Percentiles rank a stretch among this genome's conserved stretches.
Evolutionary conservation across 2,888 invertebrate species (phyloP).

Genomic region (Laothoe populi): DNA sequence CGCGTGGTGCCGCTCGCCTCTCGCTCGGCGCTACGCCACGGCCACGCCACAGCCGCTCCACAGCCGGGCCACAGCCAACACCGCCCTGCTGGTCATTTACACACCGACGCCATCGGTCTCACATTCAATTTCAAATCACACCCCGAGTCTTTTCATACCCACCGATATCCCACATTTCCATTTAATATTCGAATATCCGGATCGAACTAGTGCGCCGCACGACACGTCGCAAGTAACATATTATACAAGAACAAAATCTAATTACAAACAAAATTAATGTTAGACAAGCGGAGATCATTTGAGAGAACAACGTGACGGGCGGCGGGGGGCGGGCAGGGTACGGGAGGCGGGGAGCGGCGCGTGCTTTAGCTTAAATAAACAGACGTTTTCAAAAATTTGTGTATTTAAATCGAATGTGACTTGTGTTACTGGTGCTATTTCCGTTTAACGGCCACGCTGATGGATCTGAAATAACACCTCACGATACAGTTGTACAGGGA

Average conservation of each 20-base stretch:
- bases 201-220: slow-evolving; percentile 12
- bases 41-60: slow-evolving; percentile 42
- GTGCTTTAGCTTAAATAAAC: slow-evolving; percentile 82
- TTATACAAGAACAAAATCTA: slow-evolving; percentile 31
- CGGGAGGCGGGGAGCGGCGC: slow-evolving; percentile 43
- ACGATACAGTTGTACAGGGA: slow-evolving; percentile 69
- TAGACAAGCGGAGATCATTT: slow-evolving; percentile 32
- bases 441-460: slow-evolving; percentile 76
- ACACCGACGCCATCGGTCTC: slow-evolving; percentile 68
- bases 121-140: slow-evolving; percentile 77
- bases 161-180: slow-evolving; percentile 2
- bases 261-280: slow-evolving; percentile 38
- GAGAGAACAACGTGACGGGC: slow-evolving; percentile 25
- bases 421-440: slow-evolving; percentile 81
- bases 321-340: slow-evolving; percentile 26
- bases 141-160: slow-evolving; percentile 46
- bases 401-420: slow-evolving; percentile 83
- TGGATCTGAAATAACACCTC: slow-evolving; percentile 79
- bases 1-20: slow-evolving; percentile 40
- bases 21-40: slow-evolving; percentile 28
- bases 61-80: slow-evolving; percentile 28
- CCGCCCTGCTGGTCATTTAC: slow-evolving; percentile 64
- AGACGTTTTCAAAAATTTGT: slow-evolving; percentile 83
- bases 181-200: slow-evolving; percentile 10
- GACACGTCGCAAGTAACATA: slow-evolving; percentile 19